phyloP scores from a whole-genome alignment of 2,113 vertebrate species.

The Podilymbus podiceps region DNA sequence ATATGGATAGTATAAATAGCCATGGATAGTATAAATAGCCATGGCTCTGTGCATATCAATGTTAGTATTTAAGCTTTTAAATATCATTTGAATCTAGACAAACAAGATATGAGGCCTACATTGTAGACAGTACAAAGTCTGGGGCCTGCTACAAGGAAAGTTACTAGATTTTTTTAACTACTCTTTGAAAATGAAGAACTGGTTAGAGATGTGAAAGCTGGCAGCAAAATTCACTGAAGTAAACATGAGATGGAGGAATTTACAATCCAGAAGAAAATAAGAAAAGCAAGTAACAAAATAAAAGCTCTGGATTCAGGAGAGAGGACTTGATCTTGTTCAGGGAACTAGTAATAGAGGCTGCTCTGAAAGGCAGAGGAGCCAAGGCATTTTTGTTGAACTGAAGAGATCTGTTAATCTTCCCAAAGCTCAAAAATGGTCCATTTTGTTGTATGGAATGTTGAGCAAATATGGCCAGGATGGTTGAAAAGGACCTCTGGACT shows the following conservation, averaged over 20 bases:
- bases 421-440: not conserved
- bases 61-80: not conserved
- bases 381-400: not conserved
- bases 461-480: not conserved
- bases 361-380: not conserved
- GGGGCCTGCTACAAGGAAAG: not conserved
- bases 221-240: not conserved
- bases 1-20: not conserved
- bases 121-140: not conserved
- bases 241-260: not conserved
- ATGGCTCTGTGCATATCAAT: not conserved
- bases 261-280: not conserved
- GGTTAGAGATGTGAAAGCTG: not conserved
- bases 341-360: not conserved
- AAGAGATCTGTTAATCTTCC: not conserved
- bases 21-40: not conserved
- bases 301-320: not conserved
- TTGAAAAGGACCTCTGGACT: not conserved
- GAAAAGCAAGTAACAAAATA: not conserved
- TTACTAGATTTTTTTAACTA: not conserved
- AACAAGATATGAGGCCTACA: not conserved
- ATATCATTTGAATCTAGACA: too few relatives aligned
- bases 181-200: not conserved
- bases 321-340: not conserved
- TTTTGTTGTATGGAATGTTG: not conserved